Evolutionary conservation across 2,797 vertebrate genomes (phyloP), one percentile per base, ranked within the genome.

Genomic region (Ctenopoma kingsleyae): DNA sequence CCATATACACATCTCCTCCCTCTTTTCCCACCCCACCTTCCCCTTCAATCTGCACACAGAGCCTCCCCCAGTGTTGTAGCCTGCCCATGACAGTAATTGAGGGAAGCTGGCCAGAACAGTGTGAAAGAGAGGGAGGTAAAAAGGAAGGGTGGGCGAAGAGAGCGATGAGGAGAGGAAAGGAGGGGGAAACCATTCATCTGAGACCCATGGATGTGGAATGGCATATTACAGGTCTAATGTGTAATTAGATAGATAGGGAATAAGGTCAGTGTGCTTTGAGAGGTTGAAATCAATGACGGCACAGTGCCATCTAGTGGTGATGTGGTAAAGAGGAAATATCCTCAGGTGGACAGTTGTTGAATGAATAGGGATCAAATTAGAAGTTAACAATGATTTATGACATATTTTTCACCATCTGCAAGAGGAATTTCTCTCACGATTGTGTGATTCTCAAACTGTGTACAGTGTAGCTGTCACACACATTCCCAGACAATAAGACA

Each of bases 141-240:
- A 27, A 53, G 73, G 72, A 55, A 59, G 66, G 67, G 72, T 67
- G 35, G 78, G 68, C 72, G 70, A 81, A 77, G 84, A 55, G 78
- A 62, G 81, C 76, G 85, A 87, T 74, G 80, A 84, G 76, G 76
- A 71, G 80, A 74, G 79, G 78, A 81, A 62, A 80, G 86, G 77
- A 69, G 89, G 85, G 78, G 88, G 90, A 82, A 86, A 85, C 82
- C 91, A 93, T 92, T 93, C 90, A 93, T 93, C 91, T 92, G 90
- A 92, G 88, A 93, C 91, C 91, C 89, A 89, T 87, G 92, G 91
- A 90, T 92, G 92, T 89, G 90, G 91, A 94, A 94, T 92, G 91
- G 92, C 88, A 92, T 94, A 93, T 94, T 95, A 94, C 91, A 90
- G 89, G 88, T 90, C 91, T 94, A 93, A 95, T 94, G 91, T 93